A percentile compares a stretch with the other conserved stretches of the same genome.
phyloP scores from a whole-genome alignment of 1,140 invertebrate genomes.

The Ectropis grisescens region DNA sequence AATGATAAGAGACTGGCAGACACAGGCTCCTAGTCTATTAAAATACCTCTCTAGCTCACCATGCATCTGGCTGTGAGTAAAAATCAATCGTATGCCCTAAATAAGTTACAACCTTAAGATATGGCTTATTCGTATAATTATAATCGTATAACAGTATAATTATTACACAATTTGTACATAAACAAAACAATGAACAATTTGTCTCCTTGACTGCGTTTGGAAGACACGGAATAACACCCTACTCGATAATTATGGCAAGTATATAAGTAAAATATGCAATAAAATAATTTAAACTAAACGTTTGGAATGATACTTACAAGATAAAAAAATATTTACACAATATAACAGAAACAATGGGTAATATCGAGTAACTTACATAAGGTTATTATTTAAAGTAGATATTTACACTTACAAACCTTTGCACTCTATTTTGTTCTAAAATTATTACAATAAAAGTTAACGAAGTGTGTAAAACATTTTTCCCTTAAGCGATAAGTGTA shows the following conservation, averaged over 20 bases:
- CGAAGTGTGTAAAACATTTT: too few relatives aligned
- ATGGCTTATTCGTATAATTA: conserved; percentile 18
- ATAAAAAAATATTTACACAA: conserved; percentile 52
- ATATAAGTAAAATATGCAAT: conserved; percentile 52
- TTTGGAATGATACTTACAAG: conserved; percentile 52
- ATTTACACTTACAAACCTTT: conserved; percentile 12
- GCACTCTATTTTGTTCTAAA: too few relatives aligned
- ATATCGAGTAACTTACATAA: conserved; percentile 9
- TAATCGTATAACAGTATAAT: conserved; percentile 20
- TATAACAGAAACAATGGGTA: conserved; percentile 57
- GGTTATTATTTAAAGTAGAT: conserved; percentile 7
- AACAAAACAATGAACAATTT: conserved; percentile 51
- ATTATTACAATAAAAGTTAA: too few relatives aligned
- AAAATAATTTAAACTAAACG: conserved; percentile 57
- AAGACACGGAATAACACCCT: conserved; percentile 37
- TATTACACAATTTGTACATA: conserved; percentile 46
- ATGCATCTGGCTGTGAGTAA: too few relatives aligned
- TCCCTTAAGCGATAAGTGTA: too few relatives aligned
- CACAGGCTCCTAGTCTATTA: too few relatives aligned
- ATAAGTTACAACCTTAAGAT: conserved; percentile 27
- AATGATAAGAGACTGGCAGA: too few relatives aligned
- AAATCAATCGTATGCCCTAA: too few relatives aligned
- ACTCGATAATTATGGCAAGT: conserved; percentile 62
- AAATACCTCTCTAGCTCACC: too few relatives aligned
- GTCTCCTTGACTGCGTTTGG: conserved; percentile 35